Base-by-base conservation (phyloP, 53 echinoderm and acorn worm genomes). In the Arbacia lixula region DNA sequence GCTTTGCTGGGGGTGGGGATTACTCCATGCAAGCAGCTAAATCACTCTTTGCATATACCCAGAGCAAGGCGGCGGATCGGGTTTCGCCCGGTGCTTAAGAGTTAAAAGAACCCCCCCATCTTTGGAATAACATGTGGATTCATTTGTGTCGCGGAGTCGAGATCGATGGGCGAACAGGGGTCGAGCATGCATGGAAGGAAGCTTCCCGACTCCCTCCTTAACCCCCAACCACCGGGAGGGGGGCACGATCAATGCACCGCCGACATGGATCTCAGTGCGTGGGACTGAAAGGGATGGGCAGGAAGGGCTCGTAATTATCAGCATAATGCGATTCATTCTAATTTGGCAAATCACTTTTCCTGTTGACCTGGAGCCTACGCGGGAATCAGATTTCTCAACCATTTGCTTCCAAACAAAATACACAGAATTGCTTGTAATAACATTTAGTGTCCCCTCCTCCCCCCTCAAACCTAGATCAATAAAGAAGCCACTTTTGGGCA, bases 371-470 rank as follows among this genome's bases (percentile, higher is more conserved):
- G 33, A 46, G 74, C 74, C 69, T 25, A 17, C 2, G 34, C 2
- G 74, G n/a, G 74, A 53, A 53, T 74, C 74, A 34, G 30, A 74
- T 74, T 74, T 53, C 74, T 28, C 26, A 53, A 74, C 34, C 53
- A 29, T 53, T 46, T 74, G 30, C 33, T 74, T 74, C 33, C 33
- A 46, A 74, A 51, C 74, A 74, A 14, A 74, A 52, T 74, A 74
- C 50, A 74, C 74, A 74, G 53, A 74, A 74, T 53, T 74, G 74
- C 74, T 52, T 74, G 34, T 50, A 74, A 52, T 52, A 74, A 74
- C 74, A 74, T 53, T 69, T 69, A 42, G 43, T 28, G 42, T 33
- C 8, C 40, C 69, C 43, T 69, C 11, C 20, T 11, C 69, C 43
- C 43, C 27, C 43, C 36, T 29, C 43, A 22, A 26, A 41, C 40